Evolutionary conservation across 2,113 vertebrate genomes (phyloP).

Genomic region (Microtus richardsoni): DNA sequence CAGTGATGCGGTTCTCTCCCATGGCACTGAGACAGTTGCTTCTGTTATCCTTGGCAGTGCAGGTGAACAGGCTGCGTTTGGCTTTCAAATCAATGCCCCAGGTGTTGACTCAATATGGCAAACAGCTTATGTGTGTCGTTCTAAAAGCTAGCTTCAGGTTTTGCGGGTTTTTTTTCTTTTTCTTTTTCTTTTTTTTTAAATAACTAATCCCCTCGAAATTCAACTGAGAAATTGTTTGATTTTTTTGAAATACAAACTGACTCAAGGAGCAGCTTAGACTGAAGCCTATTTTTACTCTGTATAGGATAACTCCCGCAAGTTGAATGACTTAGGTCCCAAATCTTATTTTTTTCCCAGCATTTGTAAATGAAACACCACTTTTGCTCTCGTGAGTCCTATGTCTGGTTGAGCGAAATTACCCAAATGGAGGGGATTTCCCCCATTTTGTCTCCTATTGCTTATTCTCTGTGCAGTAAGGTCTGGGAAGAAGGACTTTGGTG

Average conservation of each 20-base stretch:
- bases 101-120: conserved; percentile 86
- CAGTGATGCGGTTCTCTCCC: conserved; percentile 58
- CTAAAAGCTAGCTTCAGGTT: conserved; percentile 68
- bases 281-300: conserved; percentile 64
- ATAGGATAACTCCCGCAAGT: conserved; percentile 41
- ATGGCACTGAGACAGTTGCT: conserved; percentile 76
- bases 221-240: conserved; percentile 77
- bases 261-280: conserved; percentile 44
- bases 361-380: conserved; percentile 16
- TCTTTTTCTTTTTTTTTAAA: conserved; percentile 55
- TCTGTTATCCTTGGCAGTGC: conserved; percentile 85
- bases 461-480: not conserved
- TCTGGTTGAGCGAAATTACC: not conserved
- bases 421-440: not conserved
- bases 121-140: conserved; percentile 78
- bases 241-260: conserved; percentile 66
- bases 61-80: conserved; percentile 86
- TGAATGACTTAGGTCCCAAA: not conserved
- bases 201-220: conserved; percentile 65
- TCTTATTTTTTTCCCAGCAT: not conserved
- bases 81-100: conserved; percentile 83
- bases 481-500: not conserved
- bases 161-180: conserved; percentile 74
- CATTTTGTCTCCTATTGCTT: not conserved
- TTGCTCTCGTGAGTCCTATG: not conserved